Evolutionary conservation across 2,888 invertebrate genomes (phyloP), one percentile per base, ranked within the genome.

Genomic region (Aphodius sticticus): DNA sequence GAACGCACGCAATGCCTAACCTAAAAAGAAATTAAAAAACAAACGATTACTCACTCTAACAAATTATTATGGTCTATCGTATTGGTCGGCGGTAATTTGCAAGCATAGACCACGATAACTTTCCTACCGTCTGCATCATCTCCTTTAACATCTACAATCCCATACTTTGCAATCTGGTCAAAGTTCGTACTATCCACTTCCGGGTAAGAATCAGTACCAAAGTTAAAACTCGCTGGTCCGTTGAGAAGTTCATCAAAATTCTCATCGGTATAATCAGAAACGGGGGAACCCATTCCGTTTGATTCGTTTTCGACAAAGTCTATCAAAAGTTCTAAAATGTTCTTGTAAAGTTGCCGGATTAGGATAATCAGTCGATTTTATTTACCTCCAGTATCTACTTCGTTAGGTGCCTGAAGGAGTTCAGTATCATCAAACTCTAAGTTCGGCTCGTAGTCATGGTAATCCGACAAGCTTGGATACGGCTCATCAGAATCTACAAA

Each of bases 401-500:
- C 91, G 83, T 86, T 86, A 76, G 93, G 91, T 79, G 93, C 91
- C 85, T 94, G 93, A 85, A 93, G 93, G 80, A 97, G 90, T 90
- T 98, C 98, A 14, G 97, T 96, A 89, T 98, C 98, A 91, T 99
- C 98, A 91, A 98, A 98, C 89, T 98, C 98, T 88, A 98, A 91
- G 90, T 97, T 96, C 14, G 98, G 98, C 89, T 99, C 98, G 88
- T 97, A 96, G 90, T 97, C 97, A 88, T 97, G 96, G 88, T 94
- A 95, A 90, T 97, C 97, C 53, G 97, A 97, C 81, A 97, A 91
- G 89, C 97, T 97, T 77, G 96, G 96, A 88, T 95, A 94, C 7
- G 94, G 92, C 86, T 96, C 97, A 82, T 96, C 96, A 35, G 76
- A 77, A 72, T 81, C 81, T 81, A 70, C 16, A 75, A 77, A 12